phyloP scores from a whole-genome alignment of 2,797 vertebrate species.

The Kryptopterus vitreolus region DNA sequence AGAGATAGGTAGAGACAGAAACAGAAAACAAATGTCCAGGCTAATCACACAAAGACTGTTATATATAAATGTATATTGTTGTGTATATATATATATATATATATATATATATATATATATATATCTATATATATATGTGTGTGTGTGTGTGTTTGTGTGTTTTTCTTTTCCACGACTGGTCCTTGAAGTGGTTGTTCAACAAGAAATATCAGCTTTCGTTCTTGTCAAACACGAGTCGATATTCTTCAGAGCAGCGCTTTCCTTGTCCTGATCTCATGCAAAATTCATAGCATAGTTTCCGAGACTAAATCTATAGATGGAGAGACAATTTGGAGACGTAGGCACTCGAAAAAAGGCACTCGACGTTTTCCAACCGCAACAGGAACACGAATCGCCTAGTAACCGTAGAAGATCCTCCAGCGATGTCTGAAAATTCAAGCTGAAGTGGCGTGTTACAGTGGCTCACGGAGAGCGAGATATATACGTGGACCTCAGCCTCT shows the following conservation, averaged over 20 bases:
- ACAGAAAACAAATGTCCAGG: neutral
- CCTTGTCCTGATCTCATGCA: conserved; percentile 12
- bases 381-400: neutral
- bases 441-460: neutral
- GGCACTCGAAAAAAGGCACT: neutral
- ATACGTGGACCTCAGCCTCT: neutral
- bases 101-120: no score
- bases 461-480: neutral
- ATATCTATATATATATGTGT: no score
- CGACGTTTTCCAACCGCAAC: neutral
- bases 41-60: no score
- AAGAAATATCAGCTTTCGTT: conserved; percentile 10
- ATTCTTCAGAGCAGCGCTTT: neutral
- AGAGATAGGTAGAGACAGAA: neutral
- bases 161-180: neutral
- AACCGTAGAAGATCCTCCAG: neutral
- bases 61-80: no score
- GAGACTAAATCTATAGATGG: neutral
- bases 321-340: neutral
- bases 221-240: neutral
- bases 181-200: neutral
- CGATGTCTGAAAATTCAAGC: neutral
- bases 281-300: conserved; percentile 1
- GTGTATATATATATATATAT: no score
- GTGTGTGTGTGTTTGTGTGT: no score